Evolutionary conservation across 2,113 vertebrate species (phyloP), one percentile per base, ranked within the genome.

Genomic region (Corythaixoides concolor): DNA sequence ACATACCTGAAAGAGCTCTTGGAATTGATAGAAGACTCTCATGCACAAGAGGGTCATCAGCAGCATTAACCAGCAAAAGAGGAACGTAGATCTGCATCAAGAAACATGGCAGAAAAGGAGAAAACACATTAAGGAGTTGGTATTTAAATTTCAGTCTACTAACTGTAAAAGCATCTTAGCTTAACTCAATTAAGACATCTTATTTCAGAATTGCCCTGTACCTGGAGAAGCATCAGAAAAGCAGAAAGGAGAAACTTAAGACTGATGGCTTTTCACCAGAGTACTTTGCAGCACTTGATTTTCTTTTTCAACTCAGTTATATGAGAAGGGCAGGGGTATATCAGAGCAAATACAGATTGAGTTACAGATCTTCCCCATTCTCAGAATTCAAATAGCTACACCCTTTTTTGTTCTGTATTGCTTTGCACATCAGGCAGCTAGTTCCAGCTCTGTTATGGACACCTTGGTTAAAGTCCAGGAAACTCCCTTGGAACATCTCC

Each of bases 31-130:
- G 98, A 90, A 99, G 98, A 39, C 99, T 99, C 63, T 98, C 98
- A 78, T 99, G 99, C 81, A 99, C 99, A 94, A 99, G 97, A 41
- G 99, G 99, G 94, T 99, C 99, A 67, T 99, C 99, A 59, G 98
- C 98, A 62, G 99, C 98, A 95, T 99, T 99, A 59, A 99, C 99
- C 91, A 99, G 97, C 97, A 99, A 97, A 96, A 99, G 98, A 62
- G 99, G 99, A 97, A 99, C 99, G 24, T 98, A 97, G 66, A 99
- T 99, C 99, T 99, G 95, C 64, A 96, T 39, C 39, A 70, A 39
- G 53, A 89, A 75, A 79, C 50, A 84, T 5, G 4, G n/a, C 17
- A 93, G 9, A 17, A 92, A 68, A 56, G 5, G 10, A 3, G 35
- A 58, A 77, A 33, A 59, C 33, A 2, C 8, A 77, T 37, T 72